A percentile compares a stretch with the other conserved stretches of the same genome.
These are phyloP conservation scores for cattle (Bos taurus) DNA, from an alignment of 2,113 vertebrate species.

Conservation along the genomic window ARS-UCD2.0 NC_037329.1:117636501-117637000, in stretches of 20 bases:
- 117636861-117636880: not conserved
- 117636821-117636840: not conserved
- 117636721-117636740: not conserved
- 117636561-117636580: not conserved
- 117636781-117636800: not conserved
- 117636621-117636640: not conserved
- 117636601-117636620: not conserved
- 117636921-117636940: no score
- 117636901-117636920: not conserved
- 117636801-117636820: not conserved
- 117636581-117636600: not conserved
- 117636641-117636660: not conserved
- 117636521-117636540: not conserved
- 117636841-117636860: not conserved
- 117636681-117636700: not conserved
- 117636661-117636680: not conserved
- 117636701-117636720: not conserved
- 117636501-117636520: not conserved
- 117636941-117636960: not conserved
- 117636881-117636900: not conserved
- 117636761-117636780: no score
- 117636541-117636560: not conserved
- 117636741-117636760: not conserved
- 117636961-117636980: not conserved
- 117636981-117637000: not conserved